Percentiles rank a stretch among this genome's conserved stretches.
phyloP scores from a whole-genome alignment of 2,797 vertebrate genomes.

The Decapterus maruadsi region DNA sequence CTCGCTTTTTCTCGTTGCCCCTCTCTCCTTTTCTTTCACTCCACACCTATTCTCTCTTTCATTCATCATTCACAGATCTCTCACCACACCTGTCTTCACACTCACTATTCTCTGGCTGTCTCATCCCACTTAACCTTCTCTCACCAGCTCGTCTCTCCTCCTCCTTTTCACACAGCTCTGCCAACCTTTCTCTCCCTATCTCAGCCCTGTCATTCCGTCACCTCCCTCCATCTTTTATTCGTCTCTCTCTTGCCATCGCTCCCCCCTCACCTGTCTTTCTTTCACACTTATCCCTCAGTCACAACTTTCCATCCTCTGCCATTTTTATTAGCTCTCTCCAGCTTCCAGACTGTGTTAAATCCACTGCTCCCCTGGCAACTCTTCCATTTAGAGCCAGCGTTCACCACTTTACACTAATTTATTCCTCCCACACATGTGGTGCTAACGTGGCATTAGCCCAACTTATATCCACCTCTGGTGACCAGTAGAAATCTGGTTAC shows the following conservation, averaged over 20 bases:
- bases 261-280: not conserved
- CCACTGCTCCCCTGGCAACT: no score
- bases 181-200: not conserved
- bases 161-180: not conserved
- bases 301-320: slow-evolving; percentile 1
- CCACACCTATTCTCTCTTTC: slow-evolving; percentile 2
- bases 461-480: not conserved
- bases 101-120: slow-evolving; percentile 16
- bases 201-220: slow-evolving; percentile 3
- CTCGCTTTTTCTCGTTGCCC: not conserved
- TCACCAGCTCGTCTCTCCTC: not conserved
- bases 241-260: not conserved
- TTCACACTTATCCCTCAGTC: not conserved
- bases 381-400: not conserved
- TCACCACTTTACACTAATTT: not conserved
- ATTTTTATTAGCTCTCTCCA: not conserved
- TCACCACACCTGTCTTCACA: not conserved
- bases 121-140: slow-evolving; percentile 44
- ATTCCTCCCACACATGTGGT: not conserved
- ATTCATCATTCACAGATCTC: slow-evolving; percentile 38
- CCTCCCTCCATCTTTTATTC: not conserved
- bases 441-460: not conserved
- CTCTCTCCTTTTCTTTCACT: slow-evolving; percentile 2
- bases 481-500: not conserved
- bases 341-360: not conserved